A percentile compares a stretch with the other conserved stretches of the same genome.
Evolutionary conservation across 1,140 invertebrate species (phyloP).

Genomic region (Mizuhopecten yessoensis): DNA sequence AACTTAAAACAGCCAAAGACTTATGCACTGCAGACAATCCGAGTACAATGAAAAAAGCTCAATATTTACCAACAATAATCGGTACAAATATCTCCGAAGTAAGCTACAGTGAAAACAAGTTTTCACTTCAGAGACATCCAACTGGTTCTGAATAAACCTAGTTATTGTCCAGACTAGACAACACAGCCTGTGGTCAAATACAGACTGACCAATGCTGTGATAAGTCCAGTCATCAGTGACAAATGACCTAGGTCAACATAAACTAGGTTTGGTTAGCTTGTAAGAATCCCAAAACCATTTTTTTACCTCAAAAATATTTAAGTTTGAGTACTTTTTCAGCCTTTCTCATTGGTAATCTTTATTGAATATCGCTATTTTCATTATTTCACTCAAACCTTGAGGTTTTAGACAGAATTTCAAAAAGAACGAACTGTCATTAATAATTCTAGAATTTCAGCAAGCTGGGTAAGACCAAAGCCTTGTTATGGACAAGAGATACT

Average conservation of each 20-base stretch:
- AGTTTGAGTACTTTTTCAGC: too few relatives aligned
- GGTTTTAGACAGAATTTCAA: not conserved
- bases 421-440: not conserved
- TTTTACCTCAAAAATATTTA: too few relatives aligned
- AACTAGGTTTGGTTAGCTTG: not conserved
- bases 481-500: not conserved
- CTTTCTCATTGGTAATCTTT: not conserved
- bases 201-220: constrained; percentile 6
- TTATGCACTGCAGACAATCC: too few relatives aligned
- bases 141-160: not conserved
- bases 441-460: not conserved
- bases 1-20: not conserved
- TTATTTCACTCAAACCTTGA: not conserved
- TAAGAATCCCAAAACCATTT: too few relatives aligned
- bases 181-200: constrained; percentile 16
- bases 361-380: not conserved
- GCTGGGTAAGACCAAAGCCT: not conserved
- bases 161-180: not conserved
- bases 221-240: constrained; percentile 3
- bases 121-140: not conserved
- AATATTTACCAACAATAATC: not conserved
- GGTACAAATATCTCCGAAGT: not conserved
- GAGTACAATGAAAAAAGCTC: not conserved
- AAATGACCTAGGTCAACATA: constrained; percentile 13
- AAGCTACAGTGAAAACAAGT: not conserved